Percentiles rank a stretch among this genome's conserved stretches.
Evolutionary conservation across 2,888 invertebrate species (phyloP).

Genomic region (Theretra japonica): DNA sequence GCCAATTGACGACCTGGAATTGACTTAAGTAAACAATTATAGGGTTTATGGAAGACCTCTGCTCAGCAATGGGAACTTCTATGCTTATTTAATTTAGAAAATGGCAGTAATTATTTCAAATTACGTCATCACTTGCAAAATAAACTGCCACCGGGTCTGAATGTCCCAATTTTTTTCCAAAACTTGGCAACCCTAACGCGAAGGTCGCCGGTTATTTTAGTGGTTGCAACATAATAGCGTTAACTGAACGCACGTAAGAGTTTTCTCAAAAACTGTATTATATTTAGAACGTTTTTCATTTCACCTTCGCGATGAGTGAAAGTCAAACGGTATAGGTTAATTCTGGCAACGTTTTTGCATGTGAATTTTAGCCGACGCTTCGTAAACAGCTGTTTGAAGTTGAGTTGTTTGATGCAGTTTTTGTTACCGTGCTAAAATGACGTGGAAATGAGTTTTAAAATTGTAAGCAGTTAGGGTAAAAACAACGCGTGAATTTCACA

Average conservation of each 20-base stretch:
- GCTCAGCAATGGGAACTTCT: no score
- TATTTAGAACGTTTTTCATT: slow-evolving; percentile 56
- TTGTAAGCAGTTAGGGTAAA: no score
- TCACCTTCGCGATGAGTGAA: slow-evolving; percentile 54
- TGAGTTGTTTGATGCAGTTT: not conserved
- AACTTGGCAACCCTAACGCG: slow-evolving; percentile 31
- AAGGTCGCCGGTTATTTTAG: slow-evolving; percentile 64
- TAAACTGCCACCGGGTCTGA: no score
- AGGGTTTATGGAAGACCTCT: no score
- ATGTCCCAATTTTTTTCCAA: no score
- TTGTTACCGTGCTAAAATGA: not conserved
- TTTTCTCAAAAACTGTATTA: slow-evolving; percentile 41
- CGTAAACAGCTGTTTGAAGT: not conserved
- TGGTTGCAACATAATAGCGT: slow-evolving; percentile 45
- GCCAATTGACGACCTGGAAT: no score
- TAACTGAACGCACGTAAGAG: slow-evolving; percentile 31
- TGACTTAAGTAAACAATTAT: no score
- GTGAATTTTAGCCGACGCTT: not conserved
- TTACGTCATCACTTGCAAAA: no score
- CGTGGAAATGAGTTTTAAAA: no score
- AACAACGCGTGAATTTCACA: no score
- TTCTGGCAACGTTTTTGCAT: slow-evolving; percentile 20
- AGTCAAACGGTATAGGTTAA: slow-evolving; percentile 40
- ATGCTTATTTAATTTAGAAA: no score
- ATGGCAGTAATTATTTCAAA: no score